phyloP scores from a whole-genome alignment of 2,113 vertebrate species.

The Calidris pygmaea region DNA sequence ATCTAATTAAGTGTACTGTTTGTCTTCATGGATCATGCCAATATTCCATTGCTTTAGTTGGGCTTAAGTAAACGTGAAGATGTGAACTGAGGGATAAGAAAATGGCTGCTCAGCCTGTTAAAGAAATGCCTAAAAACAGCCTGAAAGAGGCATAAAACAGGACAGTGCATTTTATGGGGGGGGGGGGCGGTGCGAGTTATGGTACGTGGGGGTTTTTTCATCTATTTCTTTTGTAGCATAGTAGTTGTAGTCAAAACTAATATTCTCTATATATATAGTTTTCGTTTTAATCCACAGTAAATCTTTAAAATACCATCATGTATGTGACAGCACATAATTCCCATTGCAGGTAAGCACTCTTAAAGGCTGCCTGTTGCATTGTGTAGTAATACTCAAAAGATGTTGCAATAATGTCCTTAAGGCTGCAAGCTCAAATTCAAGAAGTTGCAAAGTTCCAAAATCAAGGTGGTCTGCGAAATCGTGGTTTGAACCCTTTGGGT shows the following conservation, averaged over 20 bases:
- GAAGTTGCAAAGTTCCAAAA: neutral
- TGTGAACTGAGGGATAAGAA: neutral
- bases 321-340: neutral
- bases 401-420: neutral
- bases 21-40: neutral
- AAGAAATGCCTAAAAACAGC: neutral
- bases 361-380: neutral
- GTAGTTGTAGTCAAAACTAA: neutral
- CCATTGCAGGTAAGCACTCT: neutral
- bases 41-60: neutral
- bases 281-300: neutral
- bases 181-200: neutral
- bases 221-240: neutral
- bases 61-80: neutral
- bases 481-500: neutral
- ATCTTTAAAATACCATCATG: fast-evolving
- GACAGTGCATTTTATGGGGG: neutral
- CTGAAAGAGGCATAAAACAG: neutral
- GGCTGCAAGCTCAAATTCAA: neutral
- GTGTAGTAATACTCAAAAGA: neutral
- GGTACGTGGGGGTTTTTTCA: neutral
- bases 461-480: neutral
- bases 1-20: neutral
- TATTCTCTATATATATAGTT: neutral
- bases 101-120: neutral